Percentiles rank a stretch among this genome's conserved stretches.
These are phyloP conservation scores for Argyrosomus japonicus DNA, from an alignment of 2,113 vertebrate species.

Conservation along the genomic window DNA sequence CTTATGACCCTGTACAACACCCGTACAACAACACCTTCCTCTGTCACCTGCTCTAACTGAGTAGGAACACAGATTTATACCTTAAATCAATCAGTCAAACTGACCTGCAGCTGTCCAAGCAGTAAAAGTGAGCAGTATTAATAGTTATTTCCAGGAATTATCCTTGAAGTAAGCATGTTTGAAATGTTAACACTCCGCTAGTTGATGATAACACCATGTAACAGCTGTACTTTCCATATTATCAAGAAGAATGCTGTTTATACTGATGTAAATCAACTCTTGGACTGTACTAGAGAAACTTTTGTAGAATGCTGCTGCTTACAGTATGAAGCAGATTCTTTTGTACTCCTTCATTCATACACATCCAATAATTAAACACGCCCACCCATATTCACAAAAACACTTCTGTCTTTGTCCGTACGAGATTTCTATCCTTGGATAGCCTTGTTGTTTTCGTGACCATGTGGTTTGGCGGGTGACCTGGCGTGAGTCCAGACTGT, in stretches of 20 bases:
- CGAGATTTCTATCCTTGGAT: slow-evolving; percentile 59
- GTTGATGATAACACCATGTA: slow-evolving; percentile 33
- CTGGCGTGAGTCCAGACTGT: slow-evolving; percentile 68
- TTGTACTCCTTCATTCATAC: slow-evolving; percentile 66
- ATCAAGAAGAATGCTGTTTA: slow-evolving; percentile 55
- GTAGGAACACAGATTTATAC: slow-evolving; percentile 2
- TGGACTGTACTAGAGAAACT: slow-evolving; percentile 28
- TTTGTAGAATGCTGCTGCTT: slow-evolving; percentile 12
- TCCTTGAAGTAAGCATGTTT: slow-evolving; percentile 4
- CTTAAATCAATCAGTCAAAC: slow-evolving; percentile 8
- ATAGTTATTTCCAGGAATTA: slow-evolving; percentile 21
- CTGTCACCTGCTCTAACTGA: slow-evolving; percentile 52
- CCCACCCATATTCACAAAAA: slow-evolving; percentile 60
- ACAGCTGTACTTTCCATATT: slow-evolving; percentile 43
- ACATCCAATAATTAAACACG: slow-evolving; percentile 48
- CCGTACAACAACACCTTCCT: slow-evolving; percentile 42
- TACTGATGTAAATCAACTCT: slow-evolving; percentile 28
- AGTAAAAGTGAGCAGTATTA: not conserved
- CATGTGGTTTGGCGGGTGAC: slow-evolving; percentile 76
- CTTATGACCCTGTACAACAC: slow-evolving; percentile 64
- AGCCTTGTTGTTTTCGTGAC: slow-evolving; percentile 73
- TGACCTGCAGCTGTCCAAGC: slow-evolving; percentile 2
- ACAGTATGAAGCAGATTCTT: slow-evolving; percentile 42
- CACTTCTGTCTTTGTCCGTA: slow-evolving; percentile 69
- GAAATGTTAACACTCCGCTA: slow-evolving; percentile 30